A percentile compares a stretch with the other conserved stretches of the same genome.
Conservation (phyloP, 2,888 invertebrate species). For the Andrena camellia region DNA sequence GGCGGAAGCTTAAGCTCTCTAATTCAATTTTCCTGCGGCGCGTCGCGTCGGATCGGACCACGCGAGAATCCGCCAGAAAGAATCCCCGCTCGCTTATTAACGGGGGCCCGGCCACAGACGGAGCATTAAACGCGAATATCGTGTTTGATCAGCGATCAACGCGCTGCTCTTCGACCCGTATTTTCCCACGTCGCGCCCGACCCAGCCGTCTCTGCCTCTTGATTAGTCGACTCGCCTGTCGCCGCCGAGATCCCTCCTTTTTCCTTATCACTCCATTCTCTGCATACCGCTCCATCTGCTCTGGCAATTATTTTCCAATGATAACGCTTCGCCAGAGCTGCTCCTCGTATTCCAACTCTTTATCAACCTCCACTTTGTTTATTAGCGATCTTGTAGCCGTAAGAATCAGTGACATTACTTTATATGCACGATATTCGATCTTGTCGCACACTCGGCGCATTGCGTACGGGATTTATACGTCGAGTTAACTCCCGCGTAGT, state of each 20-base stretch:
- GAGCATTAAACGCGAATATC: conserved; percentile 24
- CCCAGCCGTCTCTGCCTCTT: not conserved
- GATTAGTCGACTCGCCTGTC: conserved; percentile 31
- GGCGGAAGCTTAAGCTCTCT: conserved; percentile 75
- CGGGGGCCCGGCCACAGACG: conserved; percentile 1
- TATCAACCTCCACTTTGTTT: no score
- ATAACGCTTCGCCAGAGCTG: conserved; percentile 2
- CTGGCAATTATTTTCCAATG: not conserved
- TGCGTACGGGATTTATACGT: no score
- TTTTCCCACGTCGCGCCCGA: not conserved
- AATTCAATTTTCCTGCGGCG: conserved; percentile 76
- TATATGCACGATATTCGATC: no score
- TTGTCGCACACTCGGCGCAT: no score
- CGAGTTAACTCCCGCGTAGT: no score
- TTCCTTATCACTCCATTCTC: not conserved
- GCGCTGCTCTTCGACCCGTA: not conserved
- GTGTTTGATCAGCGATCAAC: conserved; percentile 37
- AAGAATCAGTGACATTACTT: no score
- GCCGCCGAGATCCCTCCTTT: not conserved
- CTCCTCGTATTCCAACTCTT: no score
- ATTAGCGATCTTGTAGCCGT: no score
- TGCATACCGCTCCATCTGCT: not conserved
- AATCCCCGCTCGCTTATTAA: conserved; percentile 18
- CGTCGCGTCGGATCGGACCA: conserved; percentile 7
- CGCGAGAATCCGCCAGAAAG: conserved; percentile 33